Evolutionary conservation across 2,113 vertebrate species (phyloP), one percentile per base, ranked within the genome.

Genomic region (Ammodytes marinus): DNA sequence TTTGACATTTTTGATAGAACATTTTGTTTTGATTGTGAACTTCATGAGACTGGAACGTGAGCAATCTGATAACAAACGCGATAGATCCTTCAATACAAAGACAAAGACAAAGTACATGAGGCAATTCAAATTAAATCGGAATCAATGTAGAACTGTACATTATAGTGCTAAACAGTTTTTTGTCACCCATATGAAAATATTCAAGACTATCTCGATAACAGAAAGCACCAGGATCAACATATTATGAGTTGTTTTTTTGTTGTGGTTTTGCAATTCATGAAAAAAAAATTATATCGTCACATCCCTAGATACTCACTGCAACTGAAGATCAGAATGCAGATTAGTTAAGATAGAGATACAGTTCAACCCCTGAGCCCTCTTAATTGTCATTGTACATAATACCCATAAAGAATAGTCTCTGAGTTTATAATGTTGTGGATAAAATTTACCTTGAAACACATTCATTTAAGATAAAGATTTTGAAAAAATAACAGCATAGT

Each of bases 1-100:
- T 84, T 74, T 89, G 43, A 42, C 45, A 57, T 80, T 82, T 53
- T 43, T 10, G 6, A 59, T 7, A 69, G n/a, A 60, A 60, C 49
- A 19, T 12, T 46, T 6, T 8, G 37, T 27, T 27, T 27, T 27
- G 27, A 1, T 27, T 27, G 27, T 27, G 27, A 27, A 27, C 53
- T 52, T 72, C 12, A 47, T 10, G 8, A 0, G 5, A 65, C 9
- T 61, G 0, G 50, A 45, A 50, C 61, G 57, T 42, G 43, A 57
- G 49, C 40, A 37, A 40, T 12, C 0, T 5, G 6, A 11, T 63
- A 66, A 66, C 3, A 14, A 47, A 40, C 15, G 2, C 27, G 2
- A 27, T 27, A 27, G 27, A 39, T 71, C 7, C 46, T 72, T 35
- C 37, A 43, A 55, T 17, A 6, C 27, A 10, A 43, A 59, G 55